Evolutionary conservation across 1,140 invertebrate genomes (phyloP).

Genomic region (Cydia strobilella): DNA sequence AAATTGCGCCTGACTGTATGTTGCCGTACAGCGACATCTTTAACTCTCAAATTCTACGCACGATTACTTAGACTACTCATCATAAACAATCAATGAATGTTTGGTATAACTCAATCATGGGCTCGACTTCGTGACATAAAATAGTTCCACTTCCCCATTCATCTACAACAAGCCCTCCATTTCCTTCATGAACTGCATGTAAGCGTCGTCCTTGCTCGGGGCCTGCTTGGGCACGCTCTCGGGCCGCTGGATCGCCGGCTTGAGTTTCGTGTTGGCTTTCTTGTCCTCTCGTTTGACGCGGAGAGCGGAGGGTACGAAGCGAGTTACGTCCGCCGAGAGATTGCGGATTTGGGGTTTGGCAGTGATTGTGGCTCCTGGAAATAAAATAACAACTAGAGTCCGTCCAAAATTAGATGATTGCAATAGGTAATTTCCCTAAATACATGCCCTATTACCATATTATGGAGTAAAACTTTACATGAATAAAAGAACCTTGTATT

Average conservation of each 20-base stretch:
- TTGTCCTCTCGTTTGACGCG: constrained; percentile 93
- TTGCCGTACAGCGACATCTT: too few species aligned
- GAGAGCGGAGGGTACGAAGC: constrained; percentile 96
- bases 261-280: constrained; percentile 60
- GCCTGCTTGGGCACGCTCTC: constrained; percentile 67
- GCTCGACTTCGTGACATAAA: not conserved
- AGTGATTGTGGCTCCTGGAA: constrained; percentile 89
- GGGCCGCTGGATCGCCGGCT: constrained; percentile 56
- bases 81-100: too few species aligned
- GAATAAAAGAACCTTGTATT: too few species aligned
- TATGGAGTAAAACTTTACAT: too few species aligned
- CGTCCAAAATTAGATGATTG: too few species aligned
- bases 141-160: not conserved
- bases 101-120: not conserved
- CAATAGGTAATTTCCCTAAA: too few species aligned
- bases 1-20: too few species aligned
- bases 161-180: constrained; percentile 94
- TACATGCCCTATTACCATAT: too few species aligned
- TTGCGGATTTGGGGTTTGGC: constrained; percentile 98
- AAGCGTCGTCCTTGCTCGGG: constrained; percentile 97
- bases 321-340: constrained; percentile 95
- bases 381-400: not conserved
- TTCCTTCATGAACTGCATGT: constrained; percentile 99
- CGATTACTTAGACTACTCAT: too few species aligned
- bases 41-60: too few species aligned